A percentile compares a stretch with the other conserved stretches of the same genome.
These are phyloP conservation scores for Catostylus mosaicus DNA, from an alignment of 30 jellyfish, hydroid and myxozoan species.

Conservation along the genomic window DNA sequence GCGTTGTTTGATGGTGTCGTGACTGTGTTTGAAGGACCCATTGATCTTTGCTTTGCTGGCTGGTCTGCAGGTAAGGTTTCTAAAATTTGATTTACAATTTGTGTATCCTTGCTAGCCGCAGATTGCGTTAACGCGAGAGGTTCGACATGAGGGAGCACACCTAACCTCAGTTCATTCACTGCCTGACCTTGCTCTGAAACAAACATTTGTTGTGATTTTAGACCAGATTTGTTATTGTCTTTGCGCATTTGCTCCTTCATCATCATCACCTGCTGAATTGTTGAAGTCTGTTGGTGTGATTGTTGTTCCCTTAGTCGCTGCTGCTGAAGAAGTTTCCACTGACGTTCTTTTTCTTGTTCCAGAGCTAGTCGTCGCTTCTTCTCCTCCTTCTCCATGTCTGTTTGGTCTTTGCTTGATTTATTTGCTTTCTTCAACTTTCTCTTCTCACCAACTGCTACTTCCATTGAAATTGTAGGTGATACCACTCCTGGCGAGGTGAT, in stretches of 20 bases:
- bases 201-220: slow-evolving; percentile 29
- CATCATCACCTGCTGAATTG: slow-evolving; percentile 65
- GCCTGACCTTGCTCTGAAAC: slow-evolving; percentile 23
- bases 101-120: slow-evolving; percentile 14
- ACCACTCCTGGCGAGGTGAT: slow-evolving; percentile 39
- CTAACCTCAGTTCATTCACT: slow-evolving; percentile 25
- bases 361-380: slow-evolving; percentile 62
- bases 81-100: slow-evolving; percentile 9
- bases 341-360: slow-evolving; percentile 90
- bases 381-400: slow-evolving; percentile 57
- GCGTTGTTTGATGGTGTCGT: slow-evolving; percentile 33
- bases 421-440: slow-evolving; percentile 40
- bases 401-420: slow-evolving; percentile 47
- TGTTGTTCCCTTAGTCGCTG: slow-evolving; percentile 86
- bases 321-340: slow-evolving; percentile 84
- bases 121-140: slow-evolving; percentile 38
- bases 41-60: slow-evolving; percentile 25
- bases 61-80: slow-evolving; percentile 1
- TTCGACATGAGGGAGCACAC: slow-evolving; percentile 61
- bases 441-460: slow-evolving; percentile 36
- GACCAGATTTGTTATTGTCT: slow-evolving; percentile 44
- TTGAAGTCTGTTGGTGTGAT: slow-evolving; percentile 61
- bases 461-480: slow-evolving; percentile 46
- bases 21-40: background rate
- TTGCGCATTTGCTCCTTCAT: slow-evolving; percentile 76